Base-by-base conservation (phyloP, 2,888 invertebrate species). In the Andrena trimmerana region DNA sequence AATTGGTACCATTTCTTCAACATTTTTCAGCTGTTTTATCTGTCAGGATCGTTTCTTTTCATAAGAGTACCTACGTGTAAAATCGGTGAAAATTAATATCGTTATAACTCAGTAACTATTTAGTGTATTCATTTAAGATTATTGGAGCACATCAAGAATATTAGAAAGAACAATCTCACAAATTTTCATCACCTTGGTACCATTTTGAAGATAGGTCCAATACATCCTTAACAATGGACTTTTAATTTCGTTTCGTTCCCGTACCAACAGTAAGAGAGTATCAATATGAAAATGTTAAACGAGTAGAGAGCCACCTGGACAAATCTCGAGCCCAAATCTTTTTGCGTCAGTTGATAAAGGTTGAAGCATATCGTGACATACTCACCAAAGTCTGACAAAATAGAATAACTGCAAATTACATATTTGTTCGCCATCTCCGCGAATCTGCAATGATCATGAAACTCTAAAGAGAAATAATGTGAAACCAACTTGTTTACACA, bases 181-280 rank as follows among this genome's bases (percentile, higher is more conserved):
- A 20, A 20, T 20, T 20, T 20, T 20, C 20, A 20, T 20, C 20
- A 20, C 20, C 20, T 20, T 20, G 20, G 20, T 20, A 20, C 0
- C 20, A 20, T 20, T 20, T 20, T 20, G 20, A 20, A 20, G 20
- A 20, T 20, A 20, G 20, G 20, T 20, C 20, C 20, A 20, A 20
- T 20, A 0, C 20, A 20, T 20, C 20, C 0, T 20, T 20, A 20
- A 20, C 0, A 31, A 3, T 27, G 0, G 20, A 86, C 83, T 78
- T 85, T 78, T 20, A 82, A 16, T 5, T 74, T 84, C 1, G 92
- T 82, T 70, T 91, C 90, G 60, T 90, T 90, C 10, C 91, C 92
- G 31, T 87, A 88, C 89, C 90, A 91, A 59, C 91, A 92, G 59
- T 90, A 83, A 24, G 89, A 84, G 62, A 89, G 90, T 36, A 91